Base-by-base conservation (phyloP, 2,888 invertebrate species). In the Acronicta aceris region DNA sequence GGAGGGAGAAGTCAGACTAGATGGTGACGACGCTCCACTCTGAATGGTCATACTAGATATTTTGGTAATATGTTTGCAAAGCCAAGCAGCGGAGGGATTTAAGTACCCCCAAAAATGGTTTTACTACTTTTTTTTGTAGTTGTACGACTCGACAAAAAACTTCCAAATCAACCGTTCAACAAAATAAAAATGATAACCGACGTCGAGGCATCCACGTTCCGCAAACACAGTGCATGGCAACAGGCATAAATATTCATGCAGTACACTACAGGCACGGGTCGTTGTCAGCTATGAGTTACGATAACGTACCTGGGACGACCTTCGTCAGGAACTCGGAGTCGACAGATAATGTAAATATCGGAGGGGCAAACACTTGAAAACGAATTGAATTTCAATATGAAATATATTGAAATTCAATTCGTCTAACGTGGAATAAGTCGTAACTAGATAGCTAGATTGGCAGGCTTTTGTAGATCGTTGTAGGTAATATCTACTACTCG, bases 231-330 rank as follows among this genome's bases (percentile, higher is more conserved):
- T 71, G 38, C 60, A 63, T 63, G 50, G 59, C 45, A 66, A 75
- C 63, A 33, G 38, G 50, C 59, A 61, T 64, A 65, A 67, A 76
- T 79, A 78, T 74, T 72, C 68, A 76, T 74, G 71, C 54, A 59
- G 65, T 46, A 51, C 72, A 72, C 79, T 77, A 76, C 72, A 66
- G 52, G 65, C 55, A 67, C 52, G 71, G 60, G 59, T 65, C 53
- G 69, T 58, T 57, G 65, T 48, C 64, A 56, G 68, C 63, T 59
- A 71, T 67, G 71, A 73, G 65, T 61, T 50, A 71, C 66, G 83
- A 79, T 81, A 79, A 73, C 76, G 79, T 84, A 83, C 82, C 84
- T 84, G 84, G 66, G 64, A 71, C 74, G 81, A 81, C 84, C 84
- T 83, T 82, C 74, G 65, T 61, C 54, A 65, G 67, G n/a, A 38